Percentiles rank a stretch among this genome's conserved stretches.
Evolutionary conservation across 2,797 vertebrate genomes (phyloP).

Genomic region (Hoplostethus atlanticus): DNA sequence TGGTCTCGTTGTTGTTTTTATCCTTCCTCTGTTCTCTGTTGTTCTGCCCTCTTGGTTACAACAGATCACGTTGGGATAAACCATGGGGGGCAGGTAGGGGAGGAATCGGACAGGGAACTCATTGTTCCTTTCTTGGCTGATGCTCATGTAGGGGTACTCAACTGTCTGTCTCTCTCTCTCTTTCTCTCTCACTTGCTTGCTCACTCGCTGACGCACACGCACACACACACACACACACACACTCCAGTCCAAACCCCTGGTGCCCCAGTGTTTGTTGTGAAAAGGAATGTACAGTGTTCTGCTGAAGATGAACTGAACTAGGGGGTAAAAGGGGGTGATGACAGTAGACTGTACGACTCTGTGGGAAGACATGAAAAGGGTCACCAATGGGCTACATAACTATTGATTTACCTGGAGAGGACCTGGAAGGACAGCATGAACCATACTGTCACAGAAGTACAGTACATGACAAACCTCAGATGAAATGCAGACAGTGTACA

Average conservation of each 20-base stretch:
- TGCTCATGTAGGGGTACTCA: conserved; percentile 41
- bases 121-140: conserved; percentile 69
- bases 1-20: conserved; percentile 30
- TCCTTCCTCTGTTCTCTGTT: conserved; percentile 20
- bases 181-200: not conserved
- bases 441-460: not conserved
- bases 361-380: too few relatives aligned
- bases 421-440: not conserved
- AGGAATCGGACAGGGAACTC: conserved; percentile 47
- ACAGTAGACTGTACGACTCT: not conserved
- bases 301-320: not conserved
- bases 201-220: not conserved
- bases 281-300: conserved; percentile 42
- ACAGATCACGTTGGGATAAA: conserved; percentile 39
- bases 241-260: conserved; percentile 6
- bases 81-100: conserved; percentile 37
- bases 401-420: too few relatives aligned
- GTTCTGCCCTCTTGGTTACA: conserved; percentile 35
- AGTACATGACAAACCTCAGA: not conserved
- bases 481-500: not conserved
- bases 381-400: too few relatives aligned
- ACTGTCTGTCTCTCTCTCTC: conserved; percentile 24
- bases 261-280: conserved; percentile 36
- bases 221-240: not conserved
- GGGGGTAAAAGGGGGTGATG: not conserved